Evolutionary conservation across 2,888 invertebrate species (phyloP), one percentile per base, ranked within the genome.

Genomic region (Osmoderma eremita): DNA sequence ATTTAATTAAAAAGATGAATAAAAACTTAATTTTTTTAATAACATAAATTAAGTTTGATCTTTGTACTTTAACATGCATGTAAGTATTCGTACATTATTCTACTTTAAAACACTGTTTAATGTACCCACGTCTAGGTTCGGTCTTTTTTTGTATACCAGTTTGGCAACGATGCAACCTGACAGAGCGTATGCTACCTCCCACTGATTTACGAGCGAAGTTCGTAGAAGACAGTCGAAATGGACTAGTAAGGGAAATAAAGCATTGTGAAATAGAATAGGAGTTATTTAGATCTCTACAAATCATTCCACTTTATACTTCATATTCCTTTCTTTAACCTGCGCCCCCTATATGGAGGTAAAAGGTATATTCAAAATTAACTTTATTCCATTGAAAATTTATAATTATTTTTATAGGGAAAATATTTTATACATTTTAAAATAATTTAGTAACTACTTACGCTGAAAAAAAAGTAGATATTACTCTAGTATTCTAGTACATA

Each of bases 261-360:
- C 77, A 80, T 77, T 76, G 76, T 76, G 75, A 80, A 81, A 81
- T 82, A 81, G 82, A 82, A 81, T 81, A 81, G 79, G 78, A 80
- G 79, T 80, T 81, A 79, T 80, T 81, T 79, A 79, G 78, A 77
- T 77, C 78, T 74, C 79, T 78, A 81, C 82, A 82, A 82, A 82
- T 82, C 82, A 81, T 74, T 71, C 71, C 36, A 39, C 24, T 58
- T 22, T 65, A 45, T 30, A 30, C 49, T 65, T 39, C 53, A 50
- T 63, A 63, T 50, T 22, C 24, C 50, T 24, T 24, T 24, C 24
- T 15, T 8, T 24, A 24, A 13, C 15, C 24, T 12, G 36, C 50
- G 20, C 39, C 36, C 39, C 17, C 20, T 50, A 17, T 38, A 20
- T 49, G 50, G 30, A 30, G 1, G 6, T 30, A 6, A 6, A 30